phyloP scores from a whole-genome alignment of 2,113 vertebrate genomes.

The Halichoeres trimaculatus region DNA sequence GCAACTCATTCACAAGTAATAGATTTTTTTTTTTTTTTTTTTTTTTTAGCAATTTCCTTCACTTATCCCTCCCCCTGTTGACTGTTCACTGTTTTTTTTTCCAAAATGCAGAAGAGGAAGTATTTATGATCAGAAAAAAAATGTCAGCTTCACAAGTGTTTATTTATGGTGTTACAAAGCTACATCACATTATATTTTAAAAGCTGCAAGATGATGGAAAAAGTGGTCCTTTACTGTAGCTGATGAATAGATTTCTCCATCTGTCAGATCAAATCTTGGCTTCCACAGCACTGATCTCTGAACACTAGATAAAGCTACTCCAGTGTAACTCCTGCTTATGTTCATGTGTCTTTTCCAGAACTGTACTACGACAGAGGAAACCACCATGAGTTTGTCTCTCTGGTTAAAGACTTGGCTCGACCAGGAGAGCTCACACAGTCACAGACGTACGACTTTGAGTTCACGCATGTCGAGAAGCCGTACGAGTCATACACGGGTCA shows the following conservation, averaged over 20 bases:
- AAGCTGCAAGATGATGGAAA: background rate
- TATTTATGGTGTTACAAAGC: background rate
- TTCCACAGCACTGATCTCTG: background rate
- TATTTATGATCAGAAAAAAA: background rate
- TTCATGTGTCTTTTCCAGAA: conserved; percentile 78
- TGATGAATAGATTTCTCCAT: background rate
- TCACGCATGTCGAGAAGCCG: conserved; percentile 96
- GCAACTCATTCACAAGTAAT: background rate
- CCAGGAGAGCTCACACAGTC: conserved; percentile 94
- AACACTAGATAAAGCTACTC: background rate
- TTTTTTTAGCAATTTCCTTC: background rate
- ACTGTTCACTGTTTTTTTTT: background rate
- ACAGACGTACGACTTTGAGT: conserved; percentile 95
- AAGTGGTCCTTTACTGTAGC: no score
- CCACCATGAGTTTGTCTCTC: conserved; percentile 96
- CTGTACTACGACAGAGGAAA: conserved; percentile 97
- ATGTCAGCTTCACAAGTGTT: background rate
- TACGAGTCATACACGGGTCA: conserved; percentile 96
- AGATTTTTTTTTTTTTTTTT: background rate
- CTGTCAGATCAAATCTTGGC: background rate
- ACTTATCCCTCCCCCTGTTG: conserved; percentile 1
- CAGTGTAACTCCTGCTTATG: background rate
- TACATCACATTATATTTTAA: no score
- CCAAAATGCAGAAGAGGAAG: background rate
- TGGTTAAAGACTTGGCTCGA: conserved; percentile 95